Conservation (phyloP, 1,140 invertebrate genomes). For the Venturia canescens region DNA sequence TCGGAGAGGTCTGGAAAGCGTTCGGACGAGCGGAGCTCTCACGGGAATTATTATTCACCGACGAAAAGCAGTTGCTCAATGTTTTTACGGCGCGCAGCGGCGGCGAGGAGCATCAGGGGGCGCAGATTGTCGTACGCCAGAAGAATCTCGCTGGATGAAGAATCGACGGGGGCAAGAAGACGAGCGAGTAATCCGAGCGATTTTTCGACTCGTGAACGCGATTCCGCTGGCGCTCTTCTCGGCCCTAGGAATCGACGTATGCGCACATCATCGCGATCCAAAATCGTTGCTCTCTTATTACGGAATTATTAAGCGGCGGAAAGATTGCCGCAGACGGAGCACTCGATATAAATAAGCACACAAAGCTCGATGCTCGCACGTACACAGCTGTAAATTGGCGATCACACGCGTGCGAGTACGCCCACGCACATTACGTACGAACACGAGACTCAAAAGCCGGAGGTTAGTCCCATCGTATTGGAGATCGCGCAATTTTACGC, state of each 20-base stretch:
- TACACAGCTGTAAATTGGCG: not conserved
- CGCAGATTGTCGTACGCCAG: not conserved
- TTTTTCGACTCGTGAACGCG: not conserved
- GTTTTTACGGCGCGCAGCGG: too few relatives aligned
- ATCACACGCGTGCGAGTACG: too few relatives aligned
- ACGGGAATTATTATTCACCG: conserved; percentile 39
- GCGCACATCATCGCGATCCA: not conserved
- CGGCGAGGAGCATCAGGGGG: too few relatives aligned
- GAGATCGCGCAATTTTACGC: conserved; percentile 53
- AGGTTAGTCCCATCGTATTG: conserved; percentile 47
- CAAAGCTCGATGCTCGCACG: not conserved
- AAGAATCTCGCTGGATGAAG: not conserved
- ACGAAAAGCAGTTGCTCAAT: not conserved
- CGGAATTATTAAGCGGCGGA: conserved; percentile 6
- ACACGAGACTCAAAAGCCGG: too few relatives aligned
- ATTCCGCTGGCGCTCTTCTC: not conserved
- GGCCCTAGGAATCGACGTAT: not conserved
- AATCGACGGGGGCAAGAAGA: not conserved
- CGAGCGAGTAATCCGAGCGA: not conserved
- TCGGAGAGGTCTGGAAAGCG: conserved; percentile 12
- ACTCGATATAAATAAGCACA: not conserved
- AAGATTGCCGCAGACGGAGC: not conserved
- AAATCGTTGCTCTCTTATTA: conserved; percentile 1
- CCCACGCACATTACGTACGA: too few relatives aligned
- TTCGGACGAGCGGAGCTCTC: not conserved